A percentile compares a stretch with the other conserved stretches of the same genome.
Evolutionary conservation across 2,113 vertebrate genomes (phyloP).

Genomic region (Copsychus sechellarum): DNA sequence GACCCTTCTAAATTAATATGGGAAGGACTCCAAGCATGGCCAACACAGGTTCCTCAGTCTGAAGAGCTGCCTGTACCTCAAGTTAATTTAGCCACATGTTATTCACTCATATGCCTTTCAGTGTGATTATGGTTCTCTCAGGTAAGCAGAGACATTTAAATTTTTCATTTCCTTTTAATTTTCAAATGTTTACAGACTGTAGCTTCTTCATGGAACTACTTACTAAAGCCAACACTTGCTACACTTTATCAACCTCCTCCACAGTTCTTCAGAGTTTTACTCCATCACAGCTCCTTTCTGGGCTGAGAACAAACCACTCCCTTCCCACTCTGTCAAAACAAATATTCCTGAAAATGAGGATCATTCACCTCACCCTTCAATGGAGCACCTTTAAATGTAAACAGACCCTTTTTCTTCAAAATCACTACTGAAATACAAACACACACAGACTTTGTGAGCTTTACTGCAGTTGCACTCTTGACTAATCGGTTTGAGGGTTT

Average conservation of each 20-base stretch:
- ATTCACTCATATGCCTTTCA: conserved; percentile 29
- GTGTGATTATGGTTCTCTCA: conserved; percentile 39
- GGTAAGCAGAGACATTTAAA: conserved; percentile 32
- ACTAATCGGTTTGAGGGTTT: neutral
- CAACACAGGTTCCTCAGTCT: neutral
- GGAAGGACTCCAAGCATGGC: neutral
- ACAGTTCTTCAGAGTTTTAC: neutral
- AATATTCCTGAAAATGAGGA: neutral
- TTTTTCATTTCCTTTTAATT: conserved; percentile 42
- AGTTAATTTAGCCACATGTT: conserved; percentile 11
- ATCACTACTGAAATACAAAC: neutral
- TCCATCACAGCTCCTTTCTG: neutral
- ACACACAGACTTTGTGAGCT: neutral
- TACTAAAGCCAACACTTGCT: conserved; percentile 27
- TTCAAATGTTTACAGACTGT: conserved; percentile 31
- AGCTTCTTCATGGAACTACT: conserved; percentile 47
- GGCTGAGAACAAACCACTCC: conserved; percentile 5
- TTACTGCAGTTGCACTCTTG: neutral
- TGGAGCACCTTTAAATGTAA: neutral
- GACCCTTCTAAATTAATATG: neutral
- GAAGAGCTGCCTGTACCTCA: neutral
- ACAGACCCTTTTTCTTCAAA: neutral
- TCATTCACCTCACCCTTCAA: neutral
- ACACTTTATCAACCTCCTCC: conserved; percentile 30
- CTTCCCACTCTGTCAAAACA: conserved; percentile 4